Conservation (phyloP, 1,140 invertebrate genomes). For the Chymomyza costata region DNA sequence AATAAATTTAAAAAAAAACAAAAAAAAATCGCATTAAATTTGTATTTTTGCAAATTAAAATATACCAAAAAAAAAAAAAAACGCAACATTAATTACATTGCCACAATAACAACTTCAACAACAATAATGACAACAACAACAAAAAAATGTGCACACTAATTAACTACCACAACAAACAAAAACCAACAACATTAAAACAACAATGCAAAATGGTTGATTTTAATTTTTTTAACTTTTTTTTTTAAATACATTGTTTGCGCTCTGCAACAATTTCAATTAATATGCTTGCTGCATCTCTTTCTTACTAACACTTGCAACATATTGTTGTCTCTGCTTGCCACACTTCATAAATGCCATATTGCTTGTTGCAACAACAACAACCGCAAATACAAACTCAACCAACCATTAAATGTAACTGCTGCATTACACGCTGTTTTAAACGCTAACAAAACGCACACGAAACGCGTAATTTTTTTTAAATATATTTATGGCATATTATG, state of each 20-base stretch:
- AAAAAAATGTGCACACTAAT: constrained; percentile 37
- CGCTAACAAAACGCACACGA: constrained; percentile 25
- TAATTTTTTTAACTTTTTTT: constrained; percentile 9
- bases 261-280: constrained; percentile 39
- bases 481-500: not conserved
- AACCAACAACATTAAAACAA: constrained; percentile 25
- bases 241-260: constrained; percentile 3
- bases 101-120: constrained; percentile 36
- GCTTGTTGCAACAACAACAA: constrained; percentile 37
- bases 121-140: constrained; percentile 29
- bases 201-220: constrained; percentile 17
- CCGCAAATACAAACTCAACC: constrained; percentile 23
- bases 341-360: constrained; percentile 28
- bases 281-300: constrained; percentile 29
- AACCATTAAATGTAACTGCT: constrained; percentile 16
- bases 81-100: constrained; percentile 42
- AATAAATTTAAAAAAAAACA: constrained; percentile 4
- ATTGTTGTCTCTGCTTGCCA: constrained; percentile 45
- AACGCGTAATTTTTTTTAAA: not conserved
- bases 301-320: constrained; percentile 20
- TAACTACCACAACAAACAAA: constrained; percentile 43
- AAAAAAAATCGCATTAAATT: constrained; percentile 11
- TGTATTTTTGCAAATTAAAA: no score
- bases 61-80: constrained; percentile 14
- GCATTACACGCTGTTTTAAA: constrained; percentile 37